Percentiles rank a stretch among this genome's conserved stretches.
Evolutionary conservation across 2,888 invertebrate species (phyloP).

Genomic region (Ennomos erosarius): DNA sequence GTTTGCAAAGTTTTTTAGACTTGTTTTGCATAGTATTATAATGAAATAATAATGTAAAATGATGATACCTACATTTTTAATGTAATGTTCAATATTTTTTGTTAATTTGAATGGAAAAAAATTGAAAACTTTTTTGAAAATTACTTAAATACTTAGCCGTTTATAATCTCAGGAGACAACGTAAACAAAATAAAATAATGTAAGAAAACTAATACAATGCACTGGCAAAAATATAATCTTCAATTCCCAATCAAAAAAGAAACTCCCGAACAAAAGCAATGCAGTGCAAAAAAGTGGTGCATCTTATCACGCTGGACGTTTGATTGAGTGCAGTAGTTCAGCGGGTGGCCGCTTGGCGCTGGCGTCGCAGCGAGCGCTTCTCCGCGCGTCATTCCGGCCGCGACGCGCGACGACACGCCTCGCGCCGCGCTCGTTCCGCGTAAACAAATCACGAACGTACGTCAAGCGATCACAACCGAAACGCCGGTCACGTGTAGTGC

Average conservation of each 20-base stretch:
- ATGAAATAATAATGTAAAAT: no score
- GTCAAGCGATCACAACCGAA: constrained; percentile 50
- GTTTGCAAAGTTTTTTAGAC: neutral
- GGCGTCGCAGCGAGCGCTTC: constrained; percentile 57
- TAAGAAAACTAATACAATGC: no score
- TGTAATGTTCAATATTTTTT: no score
- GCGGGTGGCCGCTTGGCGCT: constrained; percentile 56
- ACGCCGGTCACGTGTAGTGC: constrained; percentile 66
- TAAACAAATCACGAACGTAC: constrained; percentile 49
- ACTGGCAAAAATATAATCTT: no score
- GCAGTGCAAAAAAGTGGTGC: constrained; percentile 59
- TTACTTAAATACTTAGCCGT: no score
- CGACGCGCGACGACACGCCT: constrained; percentile 75
- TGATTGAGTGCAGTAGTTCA: constrained; percentile 69
- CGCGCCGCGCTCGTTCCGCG: constrained; percentile 60
- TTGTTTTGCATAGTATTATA: no score
- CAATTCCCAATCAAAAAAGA: no score
- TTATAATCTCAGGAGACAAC: no score
- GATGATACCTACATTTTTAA: no score
- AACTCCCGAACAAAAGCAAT: constrained; percentile 43
- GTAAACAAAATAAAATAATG: no score
- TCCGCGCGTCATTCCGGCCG: constrained; percentile 80
- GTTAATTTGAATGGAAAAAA: no score
- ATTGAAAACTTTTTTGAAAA: no score
- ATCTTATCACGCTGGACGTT: constrained; percentile 61